Evolutionary conservation across 1,140 invertebrate genomes (phyloP), one percentile per base, ranked within the genome.

Genomic region (Aradophagus sp.): DNA sequence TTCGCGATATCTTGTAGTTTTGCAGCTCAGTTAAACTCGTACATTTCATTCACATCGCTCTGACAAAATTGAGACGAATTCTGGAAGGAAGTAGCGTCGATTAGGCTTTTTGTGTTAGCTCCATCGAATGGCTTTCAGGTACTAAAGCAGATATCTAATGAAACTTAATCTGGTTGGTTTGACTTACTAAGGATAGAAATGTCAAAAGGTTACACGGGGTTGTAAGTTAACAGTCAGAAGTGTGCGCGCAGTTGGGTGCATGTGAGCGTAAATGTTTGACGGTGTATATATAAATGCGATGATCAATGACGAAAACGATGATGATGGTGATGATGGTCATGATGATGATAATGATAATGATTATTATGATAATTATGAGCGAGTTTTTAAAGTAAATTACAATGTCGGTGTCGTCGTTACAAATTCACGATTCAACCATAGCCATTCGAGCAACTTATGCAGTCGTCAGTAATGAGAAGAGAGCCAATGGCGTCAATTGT

Each of bases 391-490:
- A 50, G 31, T 61, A 50, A 59, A 69, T 58, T 52, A 73, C 53
- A 73, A 47, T 66, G 27, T 59, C 69, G 61, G 55, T 48, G 71
- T 76, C 53, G 67, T 77, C 62, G 68, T 72, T 80, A 80, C 77
- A 66, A 71, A 78, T 78, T 84, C 81, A 84, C 82, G 83, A 84
- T 84, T 83, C 83, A 84, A 83, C 81, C 81, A 83, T 84, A 77
- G 58, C 62, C 68, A 52, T 72, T 63, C 50, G 52, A 58, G 52
- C 66, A 62, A 20, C 45, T 55, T 56, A 48, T 59, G 20, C 56
- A 58, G 56, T 56, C 55, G 38, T 66, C 27, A 42, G 15, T 45
- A 42, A 47, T 23, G 26, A 45, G 23, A 44, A 67, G 2, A 34
- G 71, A 73, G 65, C 71, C 71, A 73, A 73, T 73, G 71, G 71